These are phyloP conservation scores for Ceratotherium simum DNA, from an alignment of 2,113 vertebrate genomes.

Conservation along the genomic window DNA sequence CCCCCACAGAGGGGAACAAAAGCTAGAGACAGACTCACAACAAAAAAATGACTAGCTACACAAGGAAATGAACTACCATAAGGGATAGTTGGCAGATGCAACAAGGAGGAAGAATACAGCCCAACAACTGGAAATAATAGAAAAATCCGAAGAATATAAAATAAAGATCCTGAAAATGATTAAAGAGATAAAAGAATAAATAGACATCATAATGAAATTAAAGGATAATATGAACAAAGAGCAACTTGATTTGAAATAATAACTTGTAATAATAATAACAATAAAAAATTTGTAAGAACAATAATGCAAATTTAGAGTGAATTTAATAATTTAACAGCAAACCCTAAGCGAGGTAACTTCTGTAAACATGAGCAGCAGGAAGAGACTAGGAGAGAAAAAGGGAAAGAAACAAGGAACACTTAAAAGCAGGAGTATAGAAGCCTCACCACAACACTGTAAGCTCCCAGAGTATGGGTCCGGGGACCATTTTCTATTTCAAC, in stretches of 20 bases:
- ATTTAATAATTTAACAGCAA: slow-evolving; percentile 31
- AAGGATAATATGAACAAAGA: slow-evolving; percentile 26
- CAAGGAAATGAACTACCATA: slow-evolving; percentile 57
- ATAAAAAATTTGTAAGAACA: neutral
- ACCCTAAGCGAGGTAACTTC: neutral
- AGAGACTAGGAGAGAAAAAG: slow-evolving; percentile 2
- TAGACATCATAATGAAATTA: neutral
- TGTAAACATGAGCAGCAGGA: slow-evolving; percentile 16
- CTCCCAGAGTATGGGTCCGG: neutral
- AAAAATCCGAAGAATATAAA: slow-evolving; percentile 28
- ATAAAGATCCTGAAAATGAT: slow-evolving; percentile 48
- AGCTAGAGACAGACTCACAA: neutral
- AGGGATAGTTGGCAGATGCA: slow-evolving; percentile 12
- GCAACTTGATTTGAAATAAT: slow-evolving; percentile 9
- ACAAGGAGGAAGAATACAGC: slow-evolving; percentile 17
- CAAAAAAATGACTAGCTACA: neutral
- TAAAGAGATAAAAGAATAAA: slow-evolving; percentile 11
- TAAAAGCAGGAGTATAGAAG: neutral
- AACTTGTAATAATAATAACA: slow-evolving; percentile 11
- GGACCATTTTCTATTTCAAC: slow-evolving; percentile 40
- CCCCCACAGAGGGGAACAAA: slow-evolving; percentile 17
- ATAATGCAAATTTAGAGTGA: slow-evolving; percentile 20
- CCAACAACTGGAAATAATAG: neutral
- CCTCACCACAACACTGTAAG: neutral
- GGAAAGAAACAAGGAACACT: slow-evolving; percentile 12